These are phyloP conservation scores for Phyllotis vaccarum DNA, from an alignment of 2,797 vertebrate species.

Conservation along the genomic window DNA sequence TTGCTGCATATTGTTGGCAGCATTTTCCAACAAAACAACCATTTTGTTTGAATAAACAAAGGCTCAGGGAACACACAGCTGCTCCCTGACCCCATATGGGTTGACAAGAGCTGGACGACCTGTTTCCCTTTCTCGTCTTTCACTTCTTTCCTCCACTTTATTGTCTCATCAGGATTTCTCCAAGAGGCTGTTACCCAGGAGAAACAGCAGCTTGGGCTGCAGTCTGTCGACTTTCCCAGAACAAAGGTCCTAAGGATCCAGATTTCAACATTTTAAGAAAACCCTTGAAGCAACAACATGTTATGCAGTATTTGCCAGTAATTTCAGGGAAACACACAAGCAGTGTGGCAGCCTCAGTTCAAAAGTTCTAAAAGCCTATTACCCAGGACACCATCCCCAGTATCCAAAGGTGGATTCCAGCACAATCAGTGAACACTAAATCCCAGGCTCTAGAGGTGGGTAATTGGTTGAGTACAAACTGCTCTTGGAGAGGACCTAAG, in stretches of 20 bases:
- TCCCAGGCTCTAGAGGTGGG: background rate
- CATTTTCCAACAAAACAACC: background rate
- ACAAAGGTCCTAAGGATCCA: background rate
- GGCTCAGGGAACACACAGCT: background rate
- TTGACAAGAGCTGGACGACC: rapidly evolving
- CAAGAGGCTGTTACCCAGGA: background rate
- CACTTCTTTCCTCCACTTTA: background rate
- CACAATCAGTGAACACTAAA: no score
- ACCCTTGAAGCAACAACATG: background rate
- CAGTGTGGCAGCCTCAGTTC: background rate
- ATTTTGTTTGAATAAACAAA: background rate
- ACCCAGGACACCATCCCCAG: background rate
- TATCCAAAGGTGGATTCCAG: background rate
- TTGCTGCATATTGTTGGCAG: background rate
- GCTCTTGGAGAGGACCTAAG: background rate
- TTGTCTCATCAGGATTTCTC: background rate
- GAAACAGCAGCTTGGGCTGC: background rate
- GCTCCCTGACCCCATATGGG: background rate
- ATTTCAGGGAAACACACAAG: background rate
- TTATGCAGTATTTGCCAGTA: conserved; percentile 37
- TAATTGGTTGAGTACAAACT: background rate
- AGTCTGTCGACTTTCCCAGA: background rate
- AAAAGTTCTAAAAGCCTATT: background rate
- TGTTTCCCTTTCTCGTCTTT: background rate
- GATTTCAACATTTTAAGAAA: conserved; percentile 44